These are phyloP conservation scores for Ophion slaviceki DNA, from an alignment of 2,888 invertebrate genomes.

Conservation along the genomic window DNA sequence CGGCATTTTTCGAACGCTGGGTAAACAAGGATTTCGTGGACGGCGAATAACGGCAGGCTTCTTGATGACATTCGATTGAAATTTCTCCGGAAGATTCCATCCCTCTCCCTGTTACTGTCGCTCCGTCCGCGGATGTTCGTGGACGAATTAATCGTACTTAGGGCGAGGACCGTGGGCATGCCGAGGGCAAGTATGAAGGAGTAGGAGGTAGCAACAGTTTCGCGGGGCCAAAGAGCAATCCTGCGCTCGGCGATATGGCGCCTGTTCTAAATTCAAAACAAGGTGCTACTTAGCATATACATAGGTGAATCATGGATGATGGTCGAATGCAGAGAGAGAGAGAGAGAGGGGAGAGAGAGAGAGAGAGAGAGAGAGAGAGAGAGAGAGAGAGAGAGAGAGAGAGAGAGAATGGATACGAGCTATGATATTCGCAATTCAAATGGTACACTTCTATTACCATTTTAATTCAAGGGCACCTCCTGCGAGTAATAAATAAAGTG, in stretches of 20 bases:
- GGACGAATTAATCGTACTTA: slow-evolving; percentile 65
- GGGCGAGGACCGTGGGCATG: slow-evolving; percentile 55
- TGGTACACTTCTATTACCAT: slow-evolving; percentile 83
- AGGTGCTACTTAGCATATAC: slow-evolving; percentile 83
- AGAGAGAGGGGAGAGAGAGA: too few species aligned
- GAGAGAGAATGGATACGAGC: slow-evolving; percentile 76
- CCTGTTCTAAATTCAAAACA: slow-evolving; percentile 84
- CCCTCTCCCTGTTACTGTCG: not conserved
- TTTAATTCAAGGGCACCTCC: slow-evolving; percentile 80
- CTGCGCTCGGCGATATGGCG: slow-evolving; percentile 82
- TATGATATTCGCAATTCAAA: slow-evolving; percentile 84
- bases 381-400: slow-evolving; percentile 14
- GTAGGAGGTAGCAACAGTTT: slow-evolving; percentile 69
- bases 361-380: slow-evolving; percentile 67
- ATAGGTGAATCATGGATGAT: slow-evolving; percentile 67
- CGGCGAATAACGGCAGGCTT: not conserved
- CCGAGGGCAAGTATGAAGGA: slow-evolving; percentile 48
- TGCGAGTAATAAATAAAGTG: slow-evolving; percentile 21
- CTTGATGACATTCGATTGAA: not conserved
- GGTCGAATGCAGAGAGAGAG: slow-evolving; percentile 4
- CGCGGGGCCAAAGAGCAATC: slow-evolving; percentile 82
- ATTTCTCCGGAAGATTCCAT: not conserved
- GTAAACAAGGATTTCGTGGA: not conserved
- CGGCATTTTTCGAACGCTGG: slow-evolving; percentile 1
- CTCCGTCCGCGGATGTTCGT: not conserved